Conservation (phyloP, 1,140 invertebrate species). For the Stenopsyche tienmushanensis region DNA sequence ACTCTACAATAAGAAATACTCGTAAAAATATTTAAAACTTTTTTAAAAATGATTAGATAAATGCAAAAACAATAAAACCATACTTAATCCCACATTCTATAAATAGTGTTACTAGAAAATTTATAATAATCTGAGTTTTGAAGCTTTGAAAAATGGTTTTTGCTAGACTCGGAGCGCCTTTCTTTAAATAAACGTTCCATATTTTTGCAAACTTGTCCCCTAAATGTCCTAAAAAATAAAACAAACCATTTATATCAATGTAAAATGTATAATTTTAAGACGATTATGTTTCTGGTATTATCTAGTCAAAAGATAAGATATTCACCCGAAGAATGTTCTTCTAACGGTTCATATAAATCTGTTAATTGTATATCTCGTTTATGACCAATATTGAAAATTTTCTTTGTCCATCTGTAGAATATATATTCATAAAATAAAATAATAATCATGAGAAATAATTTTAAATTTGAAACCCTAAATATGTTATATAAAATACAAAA, state of each 20-base stretch:
- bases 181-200: conserved; percentile 31
- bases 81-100: conserved; percentile 27
- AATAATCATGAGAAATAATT: not conserved
- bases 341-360: conserved; percentile 19
- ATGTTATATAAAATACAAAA: conserved; percentile 5
- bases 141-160: conserved; percentile 27
- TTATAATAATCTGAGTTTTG: conserved; percentile 19
- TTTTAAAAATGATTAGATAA: not conserved
- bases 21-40: not conserved
- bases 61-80: not conserved
- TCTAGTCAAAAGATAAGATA: too few relatives aligned
- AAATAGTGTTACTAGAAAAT: conserved; percentile 11
- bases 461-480: not conserved
- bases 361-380: conserved; percentile 12
- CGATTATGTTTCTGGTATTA: too few relatives aligned
- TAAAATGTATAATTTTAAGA: not conserved
- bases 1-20: conserved; percentile 27
- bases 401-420: conserved; percentile 7
- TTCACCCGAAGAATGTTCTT: conserved; percentile 25
- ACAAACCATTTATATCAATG: not conserved
- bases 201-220: conserved; percentile 24
- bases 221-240: conserved; percentile 26
- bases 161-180: conserved; percentile 15
- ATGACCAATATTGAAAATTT: conserved; percentile 4
- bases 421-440: not conserved